Conservation (phyloP, 2,888 invertebrate genomes). For the Cataglyphis altisquamis region DNA sequence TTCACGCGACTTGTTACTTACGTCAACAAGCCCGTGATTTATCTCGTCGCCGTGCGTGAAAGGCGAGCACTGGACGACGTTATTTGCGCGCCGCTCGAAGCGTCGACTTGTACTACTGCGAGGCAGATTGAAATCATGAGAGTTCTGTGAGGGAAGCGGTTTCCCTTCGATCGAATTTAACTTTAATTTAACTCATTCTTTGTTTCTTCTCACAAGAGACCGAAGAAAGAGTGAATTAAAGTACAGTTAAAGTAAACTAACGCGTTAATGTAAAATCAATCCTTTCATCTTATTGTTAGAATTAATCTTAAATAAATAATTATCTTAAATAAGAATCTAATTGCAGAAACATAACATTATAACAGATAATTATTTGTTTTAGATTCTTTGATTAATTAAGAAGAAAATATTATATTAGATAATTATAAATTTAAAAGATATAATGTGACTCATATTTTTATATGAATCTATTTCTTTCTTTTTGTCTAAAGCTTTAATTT, state of each 20-base stretch:
- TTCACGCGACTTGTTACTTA: constrained; percentile 49
- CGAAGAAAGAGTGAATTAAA: neutral
- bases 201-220: constrained; percentile 1
- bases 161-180: constrained; percentile 13
- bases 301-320: neutral
- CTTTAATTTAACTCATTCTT: constrained; percentile 6
- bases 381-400: neutral
- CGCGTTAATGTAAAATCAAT: constrained; percentile 12
- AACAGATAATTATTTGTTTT: neutral
- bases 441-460: neutral
- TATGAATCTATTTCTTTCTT: neutral
- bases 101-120: constrained; percentile 29
- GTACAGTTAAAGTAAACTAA: neutral
- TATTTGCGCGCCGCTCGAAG: constrained; percentile 37
- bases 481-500: no score
- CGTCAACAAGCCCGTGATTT: constrained; percentile 52
- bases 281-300: neutral
- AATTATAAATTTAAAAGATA: neutral
- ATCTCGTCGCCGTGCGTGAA: constrained; percentile 43
- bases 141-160: neutral
- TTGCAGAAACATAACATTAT: neutral
- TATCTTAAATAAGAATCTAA: neutral
- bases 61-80: constrained; percentile 24
- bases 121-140: constrained; percentile 6
- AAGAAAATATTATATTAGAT: neutral